Conservation (phyloP, 1,140 invertebrate species). For the Odontomachus brunneus region DNA sequence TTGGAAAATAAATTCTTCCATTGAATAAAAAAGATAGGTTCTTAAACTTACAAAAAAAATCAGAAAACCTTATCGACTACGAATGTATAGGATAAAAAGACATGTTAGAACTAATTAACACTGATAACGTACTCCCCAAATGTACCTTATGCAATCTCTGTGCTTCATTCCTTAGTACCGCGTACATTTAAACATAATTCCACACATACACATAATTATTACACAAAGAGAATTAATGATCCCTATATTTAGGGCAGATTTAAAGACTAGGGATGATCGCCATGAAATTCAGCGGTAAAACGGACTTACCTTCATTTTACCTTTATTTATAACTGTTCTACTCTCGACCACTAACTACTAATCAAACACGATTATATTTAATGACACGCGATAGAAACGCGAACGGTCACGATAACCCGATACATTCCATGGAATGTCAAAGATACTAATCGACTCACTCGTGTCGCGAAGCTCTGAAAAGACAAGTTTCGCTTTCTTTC, state of each 20-base stretch:
- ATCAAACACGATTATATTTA: slow-evolving; percentile 34
- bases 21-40: no score
- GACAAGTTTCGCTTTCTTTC: background rate
- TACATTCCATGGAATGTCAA: slow-evolving; percentile 18
- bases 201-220: background rate
- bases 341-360: background rate
- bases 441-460: slow-evolving; percentile 38
- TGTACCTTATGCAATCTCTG: no score
- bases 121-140: no score
- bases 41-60: no score
- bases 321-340: slow-evolving; percentile 33
- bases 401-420: slow-evolving; percentile 4
- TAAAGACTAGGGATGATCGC: background rate
- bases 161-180: no score
- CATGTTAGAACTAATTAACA: no score
- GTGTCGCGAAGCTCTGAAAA: slow-evolving; percentile 49
- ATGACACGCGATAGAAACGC: background rate
- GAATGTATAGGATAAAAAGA: no score
- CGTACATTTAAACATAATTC: no score
- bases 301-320: slow-evolving; percentile 25
- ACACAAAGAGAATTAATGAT: background rate
- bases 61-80: no score
- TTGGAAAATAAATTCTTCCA: no score
- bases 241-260: no score
- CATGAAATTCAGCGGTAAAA: background rate